phyloP scores from a whole-genome alignment of 1,140 invertebrate genomes.

The Cecropterus lyciades region DNA sequence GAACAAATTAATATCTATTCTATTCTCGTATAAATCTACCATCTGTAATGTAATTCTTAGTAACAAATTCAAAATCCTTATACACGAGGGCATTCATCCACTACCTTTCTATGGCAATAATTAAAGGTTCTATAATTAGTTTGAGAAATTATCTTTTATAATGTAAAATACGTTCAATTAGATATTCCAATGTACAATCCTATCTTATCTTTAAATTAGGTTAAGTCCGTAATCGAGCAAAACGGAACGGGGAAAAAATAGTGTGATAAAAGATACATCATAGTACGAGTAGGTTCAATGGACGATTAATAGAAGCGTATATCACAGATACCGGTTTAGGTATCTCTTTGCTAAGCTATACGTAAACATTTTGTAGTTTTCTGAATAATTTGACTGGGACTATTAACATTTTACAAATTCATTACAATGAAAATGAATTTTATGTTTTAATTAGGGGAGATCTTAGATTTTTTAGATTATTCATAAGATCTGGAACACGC shows the following conservation, averaged over 20 bases:
- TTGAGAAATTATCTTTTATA: constrained; percentile 54
- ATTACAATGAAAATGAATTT: neutral
- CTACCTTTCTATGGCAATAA: constrained; percentile 27
- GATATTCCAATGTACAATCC: constrained; percentile 54
- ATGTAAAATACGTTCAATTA: constrained; percentile 58
- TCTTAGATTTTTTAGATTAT: too few species aligned
- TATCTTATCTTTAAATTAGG: constrained; percentile 49
- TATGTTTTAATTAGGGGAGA: too few species aligned
- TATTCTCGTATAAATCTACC: constrained; percentile 28
- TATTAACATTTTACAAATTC: constrained; percentile 3
- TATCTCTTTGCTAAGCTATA: constrained; percentile 70
- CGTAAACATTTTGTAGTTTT: constrained; percentile 52
- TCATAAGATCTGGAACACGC: too few species aligned
- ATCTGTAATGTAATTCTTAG: constrained; percentile 25
- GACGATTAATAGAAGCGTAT: constrained; percentile 82
- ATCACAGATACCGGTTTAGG: constrained; percentile 71
- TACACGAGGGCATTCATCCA: neutral
- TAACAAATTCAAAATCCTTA: constrained; percentile 32
- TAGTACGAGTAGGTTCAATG: constrained; percentile 66
- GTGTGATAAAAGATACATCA: constrained; percentile 47
- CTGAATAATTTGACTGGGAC: constrained; percentile 10
- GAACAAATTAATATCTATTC: constrained; percentile 26
- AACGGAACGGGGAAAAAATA: constrained; percentile 51
- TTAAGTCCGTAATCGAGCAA: constrained; percentile 44
- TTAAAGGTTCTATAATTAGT: constrained; percentile 53